A percentile compares a stretch with the other conserved stretches of the same genome.
Conservation (phyloP, 2,797 vertebrate genomes). For the Garrulus glandarius region DNA sequence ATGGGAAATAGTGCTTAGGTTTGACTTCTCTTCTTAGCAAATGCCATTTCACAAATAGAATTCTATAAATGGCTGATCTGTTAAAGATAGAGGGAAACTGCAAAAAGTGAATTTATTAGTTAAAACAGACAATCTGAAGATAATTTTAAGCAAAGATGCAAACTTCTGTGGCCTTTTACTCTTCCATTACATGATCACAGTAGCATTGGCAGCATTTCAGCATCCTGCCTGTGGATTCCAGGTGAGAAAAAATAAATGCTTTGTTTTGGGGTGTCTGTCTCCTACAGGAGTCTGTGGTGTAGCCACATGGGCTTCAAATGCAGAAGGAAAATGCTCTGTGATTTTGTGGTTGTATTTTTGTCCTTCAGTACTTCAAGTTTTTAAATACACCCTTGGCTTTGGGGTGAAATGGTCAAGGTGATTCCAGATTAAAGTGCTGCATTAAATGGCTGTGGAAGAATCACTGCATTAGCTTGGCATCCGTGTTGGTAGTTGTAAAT, state of each 20-base stretch:
- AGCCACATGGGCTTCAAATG: not conserved
- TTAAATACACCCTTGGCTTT: not conserved
- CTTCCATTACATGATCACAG: not conserved
- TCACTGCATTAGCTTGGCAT: not conserved
- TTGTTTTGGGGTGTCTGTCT: not conserved
- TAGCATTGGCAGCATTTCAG: not conserved
- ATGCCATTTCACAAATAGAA: not conserved
- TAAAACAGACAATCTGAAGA: not conserved
- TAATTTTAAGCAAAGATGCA: not conserved
- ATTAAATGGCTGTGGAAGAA: not conserved
- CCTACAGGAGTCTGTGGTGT: not conserved
- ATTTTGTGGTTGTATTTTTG: not conserved
- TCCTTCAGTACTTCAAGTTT: not conserved
- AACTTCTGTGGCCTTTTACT: not conserved
- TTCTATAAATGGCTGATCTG: not conserved
- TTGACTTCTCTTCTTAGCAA: not conserved
- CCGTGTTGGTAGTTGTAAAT: accelerated
- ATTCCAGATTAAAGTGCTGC: not conserved
- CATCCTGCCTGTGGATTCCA: not conserved
- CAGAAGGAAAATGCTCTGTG: not conserved
- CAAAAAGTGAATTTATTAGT: not conserved
- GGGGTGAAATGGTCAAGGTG: not conserved
- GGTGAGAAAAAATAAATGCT: not conserved
- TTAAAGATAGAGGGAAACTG: not conserved
- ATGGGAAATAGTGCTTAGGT: not conserved